Base-by-base conservation (phyloP, 2,113 vertebrate species). In the Ailurus styani region DNA sequence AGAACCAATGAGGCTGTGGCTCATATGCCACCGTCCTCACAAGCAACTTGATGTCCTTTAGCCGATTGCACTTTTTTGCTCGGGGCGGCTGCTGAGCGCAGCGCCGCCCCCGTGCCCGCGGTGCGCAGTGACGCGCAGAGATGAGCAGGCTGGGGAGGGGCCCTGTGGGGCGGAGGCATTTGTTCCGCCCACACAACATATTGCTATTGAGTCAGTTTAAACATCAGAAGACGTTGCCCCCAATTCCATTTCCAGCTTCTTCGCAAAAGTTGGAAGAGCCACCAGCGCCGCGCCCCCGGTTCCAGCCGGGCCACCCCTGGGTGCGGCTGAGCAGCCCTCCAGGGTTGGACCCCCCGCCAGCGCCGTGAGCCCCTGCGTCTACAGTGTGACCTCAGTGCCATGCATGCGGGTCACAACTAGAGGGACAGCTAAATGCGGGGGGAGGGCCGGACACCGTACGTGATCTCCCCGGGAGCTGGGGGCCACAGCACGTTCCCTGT, bases 391-490 rank as follows among this genome's bases (percentile, higher is more conserved):
- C 12, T 70, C 64, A 89, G 83, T 20, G 7, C 17, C 13, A 4
- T 0, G 6, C 17, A 0, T 0, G 0, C 2, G 10, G 20, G 27
- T 9, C 23, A 7, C 11, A 25, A 11, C 13, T 5, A 52, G 81
- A 20, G 42, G 47, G 54, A 82, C 25, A 27, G 0, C 29, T 52
- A 34, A 17, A 45, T 15, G 40, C 50, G 15, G 5, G 6, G 37
- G 15, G 62, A 40, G 31, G 29, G 40, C 57, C 17, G 31, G 23
- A 47, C 1, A 7, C 57, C 5, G 3, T 13, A 5, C 13, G 14
- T 73, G 72, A 45, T 75, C 40, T 29, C 14, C 72, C 7, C 47
- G 72, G 13, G 34, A 66, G 57, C 18, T 83, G 6, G 27, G 55
- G 17, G 1, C 27, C 11, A 6, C 1, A 10, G 37, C 7, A 0